Evolutionary conservation across 2,113 vertebrate genomes (phyloP).

Genomic region (Zosterops japonicus): DNA sequence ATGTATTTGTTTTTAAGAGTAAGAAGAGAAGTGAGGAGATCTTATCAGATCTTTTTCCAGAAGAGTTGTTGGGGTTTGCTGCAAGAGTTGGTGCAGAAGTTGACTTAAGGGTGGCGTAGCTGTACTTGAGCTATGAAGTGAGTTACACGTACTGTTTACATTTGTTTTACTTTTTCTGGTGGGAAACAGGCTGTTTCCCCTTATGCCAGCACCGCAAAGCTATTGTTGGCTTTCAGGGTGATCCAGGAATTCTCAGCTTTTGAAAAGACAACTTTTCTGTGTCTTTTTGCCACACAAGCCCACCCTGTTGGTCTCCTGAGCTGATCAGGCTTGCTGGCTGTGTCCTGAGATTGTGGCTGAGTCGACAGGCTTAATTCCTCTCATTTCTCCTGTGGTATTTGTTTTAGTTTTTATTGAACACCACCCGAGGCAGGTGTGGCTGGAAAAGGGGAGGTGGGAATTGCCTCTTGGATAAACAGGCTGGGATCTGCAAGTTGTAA

Average conservation of each 20-base stretch:
- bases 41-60: background rate
- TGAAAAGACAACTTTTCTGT: background rate
- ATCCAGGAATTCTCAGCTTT: background rate
- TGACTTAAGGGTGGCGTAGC: background rate
- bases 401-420: background rate
- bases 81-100: background rate
- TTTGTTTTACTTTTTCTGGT: background rate
- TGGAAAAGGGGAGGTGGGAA: conserved; percentile 1
- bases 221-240: background rate
- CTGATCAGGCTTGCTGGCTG: background rate
- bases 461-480: background rate
- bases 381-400: background rate
- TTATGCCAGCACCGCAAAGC: background rate
- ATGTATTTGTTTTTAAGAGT: background rate
- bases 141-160: background rate
- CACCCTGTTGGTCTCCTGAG: background rate
- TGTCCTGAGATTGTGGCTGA: background rate
- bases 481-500: background rate
- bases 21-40: background rate
- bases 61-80: background rate
- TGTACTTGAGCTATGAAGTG: background rate
- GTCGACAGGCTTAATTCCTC: background rate
- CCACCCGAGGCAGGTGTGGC: background rate
- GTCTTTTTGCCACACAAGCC: background rate
- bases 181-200: background rate